Conservation (phyloP, 37 sponge, comb jelly and placozoan genomes). For the Aplysina aerophoba region DNA sequence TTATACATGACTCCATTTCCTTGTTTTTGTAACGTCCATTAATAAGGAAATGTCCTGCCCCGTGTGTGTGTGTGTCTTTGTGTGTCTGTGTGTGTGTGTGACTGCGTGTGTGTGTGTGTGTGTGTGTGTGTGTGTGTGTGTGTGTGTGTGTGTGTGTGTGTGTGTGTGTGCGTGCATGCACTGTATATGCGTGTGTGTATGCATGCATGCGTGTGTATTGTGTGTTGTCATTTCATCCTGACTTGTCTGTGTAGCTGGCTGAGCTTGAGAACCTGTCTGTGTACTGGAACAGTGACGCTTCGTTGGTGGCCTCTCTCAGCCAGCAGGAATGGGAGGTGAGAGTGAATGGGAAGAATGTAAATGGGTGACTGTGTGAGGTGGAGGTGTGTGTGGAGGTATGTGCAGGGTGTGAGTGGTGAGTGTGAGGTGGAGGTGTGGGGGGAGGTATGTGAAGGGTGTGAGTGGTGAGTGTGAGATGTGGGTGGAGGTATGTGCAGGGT, state of each 20-base stretch:
- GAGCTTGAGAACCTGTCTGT: conserved; percentile 56
- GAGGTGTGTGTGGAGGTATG: neutral
- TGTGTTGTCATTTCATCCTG: neutral
- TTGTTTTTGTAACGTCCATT: too few species aligned
- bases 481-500: too few species aligned
- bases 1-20: too few species aligned
- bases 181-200: conserved; percentile 37
- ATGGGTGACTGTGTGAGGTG: neutral
- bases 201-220: conserved; percentile 2
- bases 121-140: conserved; percentile 32
- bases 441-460: too few species aligned
- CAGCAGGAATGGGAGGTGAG: conserved; percentile 48
- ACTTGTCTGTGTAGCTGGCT: conserved; percentile 39
- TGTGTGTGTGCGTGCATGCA: conserved; percentile 34
- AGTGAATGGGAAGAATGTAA: too few species aligned
- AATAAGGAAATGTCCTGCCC: too few species aligned
- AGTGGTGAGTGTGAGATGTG: too few species aligned
- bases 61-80: conserved; percentile 35
- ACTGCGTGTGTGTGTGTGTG: conserved; percentile 36
- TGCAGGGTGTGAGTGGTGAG: too few species aligned
- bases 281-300: conserved; percentile 57
- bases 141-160: conserved; percentile 18
- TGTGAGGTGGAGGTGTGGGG: too few species aligned
- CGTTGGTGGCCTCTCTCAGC: conserved; percentile 8
- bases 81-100: conserved; percentile 6